Conservation (phyloP, 2,888 invertebrate genomes). For the Microctonus hyperodae region DNA sequence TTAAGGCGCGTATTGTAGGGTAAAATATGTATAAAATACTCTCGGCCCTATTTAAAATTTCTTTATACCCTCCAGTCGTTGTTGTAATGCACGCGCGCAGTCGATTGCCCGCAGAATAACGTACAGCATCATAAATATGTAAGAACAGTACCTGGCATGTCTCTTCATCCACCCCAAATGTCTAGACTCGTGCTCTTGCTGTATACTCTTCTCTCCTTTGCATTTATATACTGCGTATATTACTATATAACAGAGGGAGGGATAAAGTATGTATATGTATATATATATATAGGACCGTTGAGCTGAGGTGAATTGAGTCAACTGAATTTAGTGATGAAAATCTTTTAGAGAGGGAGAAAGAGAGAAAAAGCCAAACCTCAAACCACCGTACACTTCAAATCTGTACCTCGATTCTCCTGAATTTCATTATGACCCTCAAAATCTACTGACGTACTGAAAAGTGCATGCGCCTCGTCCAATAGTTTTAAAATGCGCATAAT, state of each 20-base stretch:
- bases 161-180: background rate
- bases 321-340: background rate
- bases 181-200: background rate
- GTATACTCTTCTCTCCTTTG: background rate
- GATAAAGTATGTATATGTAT: too few relatives aligned
- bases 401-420: background rate
- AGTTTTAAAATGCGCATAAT: background rate
- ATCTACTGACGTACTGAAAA: background rate
- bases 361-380: background rate
- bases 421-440: background rate
- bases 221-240: background rate
- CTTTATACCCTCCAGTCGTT: constrained; percentile 18
- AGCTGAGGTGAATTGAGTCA: background rate
- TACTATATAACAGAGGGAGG: background rate
- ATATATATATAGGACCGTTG: too few relatives aligned
- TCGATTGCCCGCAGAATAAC: constrained; percentile 38
- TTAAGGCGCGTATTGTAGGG: constrained; percentile 44
- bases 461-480: too few relatives aligned
- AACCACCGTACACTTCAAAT: background rate
- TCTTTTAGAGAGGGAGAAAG: background rate
- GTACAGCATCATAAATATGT: constrained; percentile 45
- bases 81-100: constrained; percentile 30
- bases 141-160: constrained; percentile 26
- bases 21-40: constrained; percentile 29
- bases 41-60: background rate